Evolutionary conservation across 2,113 vertebrate genomes (phyloP).

Genomic region (Herpailurus yagouaroundi): DNA sequence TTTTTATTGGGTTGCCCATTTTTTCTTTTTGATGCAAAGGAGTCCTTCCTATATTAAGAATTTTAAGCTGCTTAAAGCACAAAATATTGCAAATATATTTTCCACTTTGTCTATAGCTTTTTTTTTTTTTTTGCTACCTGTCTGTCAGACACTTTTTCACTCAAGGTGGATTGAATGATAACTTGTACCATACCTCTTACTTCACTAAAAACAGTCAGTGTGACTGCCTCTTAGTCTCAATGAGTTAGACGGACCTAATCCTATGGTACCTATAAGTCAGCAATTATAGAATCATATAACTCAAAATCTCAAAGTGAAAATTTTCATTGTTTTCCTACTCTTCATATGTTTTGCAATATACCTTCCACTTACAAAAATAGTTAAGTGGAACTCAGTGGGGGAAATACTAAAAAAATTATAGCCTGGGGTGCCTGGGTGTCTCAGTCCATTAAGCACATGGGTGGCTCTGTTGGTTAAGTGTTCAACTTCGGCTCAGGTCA

Average conservation of each 20-base stretch:
- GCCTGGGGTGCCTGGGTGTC: background rate
- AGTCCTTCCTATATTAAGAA: background rate
- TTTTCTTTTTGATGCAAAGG: conserved; percentile 1
- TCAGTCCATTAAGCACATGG: no score
- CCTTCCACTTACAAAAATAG: background rate
- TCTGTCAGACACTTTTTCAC: background rate
- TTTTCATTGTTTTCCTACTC: background rate
- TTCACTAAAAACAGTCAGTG: background rate
- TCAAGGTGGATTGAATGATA: background rate
- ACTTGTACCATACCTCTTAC: background rate
- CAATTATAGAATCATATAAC: background rate
- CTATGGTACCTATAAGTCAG: background rate
- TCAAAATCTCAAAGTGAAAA: background rate
- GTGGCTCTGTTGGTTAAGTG: no score
- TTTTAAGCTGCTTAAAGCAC: background rate
- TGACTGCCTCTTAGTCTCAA: background rate
- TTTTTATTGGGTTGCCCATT: background rate
- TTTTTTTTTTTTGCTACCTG: background rate
- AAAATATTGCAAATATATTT: background rate
- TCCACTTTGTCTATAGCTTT: background rate
- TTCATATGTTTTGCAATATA: background rate
- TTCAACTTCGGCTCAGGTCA: no score
- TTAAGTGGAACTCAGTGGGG: background rate
- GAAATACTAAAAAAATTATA: background rate
- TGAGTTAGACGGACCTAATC: background rate